A percentile compares a stretch with the other conserved stretches of the same genome.
phyloP scores from a whole-genome alignment of 1,140 invertebrate species.

The Sarcophaga peregrina region DNA sequence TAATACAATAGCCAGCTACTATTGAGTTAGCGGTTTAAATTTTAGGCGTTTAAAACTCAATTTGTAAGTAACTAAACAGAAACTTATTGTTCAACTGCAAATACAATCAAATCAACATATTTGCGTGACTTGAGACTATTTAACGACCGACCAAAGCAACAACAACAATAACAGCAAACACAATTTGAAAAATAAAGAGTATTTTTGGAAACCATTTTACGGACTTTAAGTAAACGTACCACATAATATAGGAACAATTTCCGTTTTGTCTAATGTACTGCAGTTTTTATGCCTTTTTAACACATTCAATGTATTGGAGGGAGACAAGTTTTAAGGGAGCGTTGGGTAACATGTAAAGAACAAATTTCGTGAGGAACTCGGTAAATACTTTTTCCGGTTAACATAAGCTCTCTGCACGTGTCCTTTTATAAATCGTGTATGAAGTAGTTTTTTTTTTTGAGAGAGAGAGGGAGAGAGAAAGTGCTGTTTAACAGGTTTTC shows the following conservation, averaged over 20 bases:
- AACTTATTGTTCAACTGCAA: background rate
- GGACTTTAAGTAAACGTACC: background rate
- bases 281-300: background rate
- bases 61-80: background rate
- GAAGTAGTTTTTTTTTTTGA: no score
- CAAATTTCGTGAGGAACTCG: background rate
- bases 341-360: background rate
- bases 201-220: no score
- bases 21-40: no score
- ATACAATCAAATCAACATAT: background rate
- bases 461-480: no score
- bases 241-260: background rate
- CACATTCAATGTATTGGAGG: background rate
- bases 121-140: background rate
- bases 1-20: no score
- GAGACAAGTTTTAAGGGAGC: background rate
- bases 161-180: background rate
- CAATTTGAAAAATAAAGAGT: no score
- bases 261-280: constrained; percentile 11
- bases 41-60: no score
- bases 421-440: no score
- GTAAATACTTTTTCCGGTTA: background rate
- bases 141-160: background rate
- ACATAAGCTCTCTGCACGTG: no score
- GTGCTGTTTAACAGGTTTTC: background rate